Evolutionary conservation across 2,113 vertebrate genomes (phyloP), one percentile per base, ranked within the genome.

Genomic region (Heterotilapia buettikoferi): DNA sequence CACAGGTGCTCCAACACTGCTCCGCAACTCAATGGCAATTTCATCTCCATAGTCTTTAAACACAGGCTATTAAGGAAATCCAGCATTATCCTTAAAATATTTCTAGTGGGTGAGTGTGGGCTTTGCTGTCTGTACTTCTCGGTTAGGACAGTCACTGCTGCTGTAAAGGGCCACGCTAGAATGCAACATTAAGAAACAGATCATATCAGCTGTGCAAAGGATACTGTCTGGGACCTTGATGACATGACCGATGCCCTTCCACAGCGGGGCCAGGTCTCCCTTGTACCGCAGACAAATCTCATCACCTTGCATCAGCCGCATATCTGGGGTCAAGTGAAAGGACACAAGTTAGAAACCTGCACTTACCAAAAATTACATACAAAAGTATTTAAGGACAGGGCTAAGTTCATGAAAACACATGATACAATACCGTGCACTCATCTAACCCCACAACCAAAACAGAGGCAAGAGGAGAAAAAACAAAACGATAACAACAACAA

Each of bases 161-260:
- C 6, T 1, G 5, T 18, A 33, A 16, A 54, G n/a, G 43, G 50
- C 6, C 45, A 16, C 5, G 19, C 8, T 36, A 29, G 7, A 45
- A 36, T n/a, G 40, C 26, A 12, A 53, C 61, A 29, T 38, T 47
- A 43, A 24, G 24, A 21, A 83, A 50, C n/a, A 9, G 19, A 54
- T 53, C 4, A 43, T 45, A 19, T 68, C n/a, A 76, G 36, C 5
- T 43, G 26, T 38, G 9, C 5, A 83, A 97, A 98, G 97, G 98
- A 99, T 99, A 99, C 98, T 99, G 91, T 99, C 99, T 7, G 99
- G 99, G 86, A 99, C 99, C 96, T 99, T 99, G 96, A 99, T 99
- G 82, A 99, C 99, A 0, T 99, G 99, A 59, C 98, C 98, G 5
- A 99, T 99, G 80, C 99, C 98, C 80, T 99, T 99, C 99, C 99